These are phyloP conservation scores for Crotalus viridis DNA, from an alignment of 2,113 vertebrate genomes.

Conservation along the genomic window DNA sequence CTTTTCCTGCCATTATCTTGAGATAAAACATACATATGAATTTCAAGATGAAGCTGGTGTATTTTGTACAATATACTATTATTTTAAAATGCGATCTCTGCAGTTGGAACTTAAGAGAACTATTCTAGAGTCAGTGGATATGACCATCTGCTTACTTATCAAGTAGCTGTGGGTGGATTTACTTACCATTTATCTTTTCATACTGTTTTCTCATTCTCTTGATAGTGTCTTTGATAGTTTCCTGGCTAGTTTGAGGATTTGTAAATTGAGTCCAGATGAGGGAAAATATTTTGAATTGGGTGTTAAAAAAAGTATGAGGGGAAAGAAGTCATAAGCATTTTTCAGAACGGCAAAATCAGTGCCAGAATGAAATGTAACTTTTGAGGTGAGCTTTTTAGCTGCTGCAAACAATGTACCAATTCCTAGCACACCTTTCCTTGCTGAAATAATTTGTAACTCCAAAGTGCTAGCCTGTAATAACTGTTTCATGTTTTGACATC, in stretches of 20 bases:
- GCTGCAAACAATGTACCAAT: constrained; percentile 9
- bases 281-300: constrained; percentile 23
- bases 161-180: constrained; percentile 9
- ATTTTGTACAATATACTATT: not conserved
- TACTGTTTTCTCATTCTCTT: not conserved
- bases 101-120: not conserved
- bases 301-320: not conserved
- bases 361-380: not conserved
- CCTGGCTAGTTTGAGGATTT: constrained; percentile 57
- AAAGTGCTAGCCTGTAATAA: not conserved
- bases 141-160: not conserved
- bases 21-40: not conserved
- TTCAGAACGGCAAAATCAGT: constrained; percentile 14
- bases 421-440: not conserved
- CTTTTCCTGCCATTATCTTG: not conserved
- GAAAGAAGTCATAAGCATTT: not conserved
- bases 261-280: constrained; percentile 63
- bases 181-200: constrained; percentile 28
- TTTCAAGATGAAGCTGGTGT: not conserved
- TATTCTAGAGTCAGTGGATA: not conserved
- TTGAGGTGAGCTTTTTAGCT: not conserved
- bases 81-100: not conserved
- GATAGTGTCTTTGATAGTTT: constrained; percentile 47
- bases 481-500: not conserved
- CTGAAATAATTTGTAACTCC: not conserved